Evolutionary conservation across 2,888 invertebrate genomes (phyloP), one percentile per base, ranked within the genome.

Genomic region (Coenonympha arcania): DNA sequence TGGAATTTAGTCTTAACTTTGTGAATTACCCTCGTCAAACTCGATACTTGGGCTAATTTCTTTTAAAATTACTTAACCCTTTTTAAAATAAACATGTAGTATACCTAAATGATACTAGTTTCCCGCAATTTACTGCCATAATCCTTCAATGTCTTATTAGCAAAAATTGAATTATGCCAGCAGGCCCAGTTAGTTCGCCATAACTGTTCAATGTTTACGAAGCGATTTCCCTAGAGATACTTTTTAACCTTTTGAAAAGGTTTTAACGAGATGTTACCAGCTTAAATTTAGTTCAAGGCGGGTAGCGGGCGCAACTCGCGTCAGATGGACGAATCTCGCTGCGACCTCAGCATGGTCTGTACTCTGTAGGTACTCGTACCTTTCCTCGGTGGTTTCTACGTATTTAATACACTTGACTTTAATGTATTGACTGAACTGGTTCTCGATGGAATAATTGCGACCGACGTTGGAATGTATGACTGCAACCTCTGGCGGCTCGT

Each of bases 211-310:
- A 13, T 26, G 3, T 28, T 18, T 6, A 11, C 3, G 15, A 31
- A 20, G 30, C 20, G 31, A 33, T 43, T 33, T 15, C 19, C 22
- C 13, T 33, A n/a, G n/a, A n/a, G n/a, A n/a, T n/a, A 22, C 15
- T 43, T 43, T 20, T 20, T 15, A 22, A 30, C 43, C 43, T 47
- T 40, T 22, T 30, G 15, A 9, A 39, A 22, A 22, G 24, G 39
- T 41, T 34, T 41, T 34, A 36, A 44, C 45, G 42, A 56, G 66
- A 71, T 69, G 68, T 67, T 62, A 60, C 60, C 50, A 47, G 47
- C 48, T 58, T 64, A 59, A 70, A 80, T 78, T 66, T 78, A 68
- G 82, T 78, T 77, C 82, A 82, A 82, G 82, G 81, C 68, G 55
- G 77, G 69, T 76, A 59, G 81, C 68, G 55, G 77, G 69, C 75